A percentile compares a stretch with the other conserved stretches of the same genome.
phyloP scores from a whole-genome alignment of 2,113 vertebrate genomes.

The Spea bombifrons region DNA sequence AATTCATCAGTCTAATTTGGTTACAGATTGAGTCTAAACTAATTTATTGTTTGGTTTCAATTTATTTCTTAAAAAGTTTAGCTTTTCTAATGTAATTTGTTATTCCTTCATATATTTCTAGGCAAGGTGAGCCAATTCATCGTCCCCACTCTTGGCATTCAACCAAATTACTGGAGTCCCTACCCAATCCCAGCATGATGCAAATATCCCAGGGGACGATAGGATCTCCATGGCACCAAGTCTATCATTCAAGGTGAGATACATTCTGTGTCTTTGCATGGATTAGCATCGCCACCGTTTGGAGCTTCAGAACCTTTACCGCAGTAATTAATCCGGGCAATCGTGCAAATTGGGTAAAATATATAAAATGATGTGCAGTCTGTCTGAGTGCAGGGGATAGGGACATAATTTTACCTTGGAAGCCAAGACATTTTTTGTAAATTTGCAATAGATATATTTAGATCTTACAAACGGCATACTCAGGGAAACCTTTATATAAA shows the following conservation, averaged over 20 bases:
- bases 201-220: conserved; percentile 81
- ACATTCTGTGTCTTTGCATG: background rate
- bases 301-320: too few species aligned
- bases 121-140: conserved; percentile 72
- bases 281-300: background rate
- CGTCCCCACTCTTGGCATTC: conserved; percentile 94
- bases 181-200: conserved; percentile 80
- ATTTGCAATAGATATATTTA: too few species aligned
- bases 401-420: too few species aligned
- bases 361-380: too few species aligned
- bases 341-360: too few species aligned
- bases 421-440: too few species aligned
- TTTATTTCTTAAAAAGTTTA: too few species aligned
- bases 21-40: background rate
- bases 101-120: conserved; percentile 55
- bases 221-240: conserved; percentile 81
- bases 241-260: conserved; percentile 86
- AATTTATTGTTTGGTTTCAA: too few species aligned
- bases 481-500: too few species aligned
- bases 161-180: conserved; percentile 73
- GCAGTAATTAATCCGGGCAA: too few species aligned
- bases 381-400: too few species aligned
- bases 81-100: background rate
- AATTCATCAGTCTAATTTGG: background rate
- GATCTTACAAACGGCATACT: too few species aligned